Conservation (phyloP, 2,797 vertebrate species). For the Miichthys miiuy region DNA sequence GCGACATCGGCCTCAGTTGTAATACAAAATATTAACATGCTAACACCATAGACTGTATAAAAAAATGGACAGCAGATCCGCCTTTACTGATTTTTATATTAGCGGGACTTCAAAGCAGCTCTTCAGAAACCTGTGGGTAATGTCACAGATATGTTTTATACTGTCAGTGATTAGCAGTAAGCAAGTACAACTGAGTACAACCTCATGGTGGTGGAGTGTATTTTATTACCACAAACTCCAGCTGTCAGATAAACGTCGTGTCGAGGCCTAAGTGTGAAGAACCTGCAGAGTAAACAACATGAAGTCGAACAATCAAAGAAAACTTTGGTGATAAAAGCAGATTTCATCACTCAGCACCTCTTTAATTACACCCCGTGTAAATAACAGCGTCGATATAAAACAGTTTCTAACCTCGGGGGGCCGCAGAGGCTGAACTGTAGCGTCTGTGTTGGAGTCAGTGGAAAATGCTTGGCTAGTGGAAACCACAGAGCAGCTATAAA, state of each 20-base stretch:
- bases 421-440: constrained; percentile 28
- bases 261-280: no score
- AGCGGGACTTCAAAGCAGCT: no score
- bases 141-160: no score
- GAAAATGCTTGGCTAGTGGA: constrained; percentile 73
- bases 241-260: neutral
- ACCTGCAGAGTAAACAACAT: neutral
- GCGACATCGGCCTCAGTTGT: neutral
- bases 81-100: no score
- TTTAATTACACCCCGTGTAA: constrained; percentile 22
- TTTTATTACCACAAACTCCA: neutral
- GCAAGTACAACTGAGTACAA: no score
- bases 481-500: constrained; percentile 81
- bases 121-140: no score
- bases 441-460: constrained; percentile 49
- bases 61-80: no score
- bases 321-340: neutral
- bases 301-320: neutral
- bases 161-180: no score
- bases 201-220: no score
- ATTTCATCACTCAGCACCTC: constrained; percentile 58
- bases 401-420: constrained; percentile 9
- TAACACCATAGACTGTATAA: no score
- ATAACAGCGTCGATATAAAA: constrained; percentile 20
- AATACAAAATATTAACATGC: neutral